A percentile compares a stretch with the other conserved stretches of the same genome.
These are phyloP conservation scores for Ranitomeya imitator DNA, from an alignment of 2,113 vertebrate species.

Conservation along the genomic window DNA sequence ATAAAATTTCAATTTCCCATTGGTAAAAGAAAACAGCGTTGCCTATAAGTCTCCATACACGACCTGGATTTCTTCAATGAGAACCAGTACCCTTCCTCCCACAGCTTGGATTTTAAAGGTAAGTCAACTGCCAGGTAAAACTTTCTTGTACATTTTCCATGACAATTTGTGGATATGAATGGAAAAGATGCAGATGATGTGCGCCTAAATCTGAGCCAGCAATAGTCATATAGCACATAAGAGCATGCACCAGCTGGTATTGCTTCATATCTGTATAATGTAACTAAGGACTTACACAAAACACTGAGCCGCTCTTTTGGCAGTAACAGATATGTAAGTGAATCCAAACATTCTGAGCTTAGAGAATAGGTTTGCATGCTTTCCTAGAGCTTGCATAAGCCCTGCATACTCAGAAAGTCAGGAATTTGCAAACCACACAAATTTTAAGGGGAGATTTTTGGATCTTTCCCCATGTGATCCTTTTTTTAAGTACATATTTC, in stretches of 20 bases:
- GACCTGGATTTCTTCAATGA: no score
- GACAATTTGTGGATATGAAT: background rate
- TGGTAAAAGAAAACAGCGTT: background rate
- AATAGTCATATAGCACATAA: background rate
- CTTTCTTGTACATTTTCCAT: background rate
- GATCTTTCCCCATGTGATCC: background rate
- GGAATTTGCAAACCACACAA: constrained; percentile 50
- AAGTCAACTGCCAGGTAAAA: background rate
- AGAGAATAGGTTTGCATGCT: constrained; percentile 38
- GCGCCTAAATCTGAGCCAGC: background rate
- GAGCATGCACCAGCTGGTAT: constrained; percentile 41
- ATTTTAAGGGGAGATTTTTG: constrained; percentile 23
- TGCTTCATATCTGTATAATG: constrained; percentile 39
- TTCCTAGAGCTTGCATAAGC: constrained; percentile 36
- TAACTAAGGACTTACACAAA: background rate
- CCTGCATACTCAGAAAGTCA: constrained; percentile 30
- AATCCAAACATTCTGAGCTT: constrained; percentile 37
- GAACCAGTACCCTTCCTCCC: no score
- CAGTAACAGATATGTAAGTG: constrained; percentile 35
- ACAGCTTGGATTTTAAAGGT: background rate
- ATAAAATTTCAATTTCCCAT: background rate
- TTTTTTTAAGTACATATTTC: background rate
- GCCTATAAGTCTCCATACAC: no score
- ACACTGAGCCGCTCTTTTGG: constrained; percentile 5
- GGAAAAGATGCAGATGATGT: background rate